These are phyloP conservation scores for Caenorhabditis wallacei DNA, from an alignment of 2,888 invertebrate species.

Conservation along the genomic window DNA sequence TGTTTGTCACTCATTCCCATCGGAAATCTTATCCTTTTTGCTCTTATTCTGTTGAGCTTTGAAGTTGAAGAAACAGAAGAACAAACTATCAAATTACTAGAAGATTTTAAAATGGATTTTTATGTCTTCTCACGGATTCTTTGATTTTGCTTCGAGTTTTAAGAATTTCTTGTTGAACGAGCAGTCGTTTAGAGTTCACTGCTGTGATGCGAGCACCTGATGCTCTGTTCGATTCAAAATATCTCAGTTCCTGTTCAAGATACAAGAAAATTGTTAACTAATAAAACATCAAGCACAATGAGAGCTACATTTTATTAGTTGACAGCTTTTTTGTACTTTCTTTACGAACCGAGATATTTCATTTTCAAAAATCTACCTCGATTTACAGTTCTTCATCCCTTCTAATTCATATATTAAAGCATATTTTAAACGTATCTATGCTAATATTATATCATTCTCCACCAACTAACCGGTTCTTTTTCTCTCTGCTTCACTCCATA, in stretches of 20 bases:
- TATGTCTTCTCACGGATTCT: constrained; percentile 20
- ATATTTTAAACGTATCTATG: neutral
- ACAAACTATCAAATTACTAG: constrained; percentile 44
- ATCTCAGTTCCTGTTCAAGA: too few species aligned
- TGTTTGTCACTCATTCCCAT: constrained; percentile 13
- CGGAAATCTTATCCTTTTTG: constrained; percentile 23
- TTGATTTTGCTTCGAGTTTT: neutral
- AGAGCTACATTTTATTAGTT: too few species aligned
- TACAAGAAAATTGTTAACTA: too few species aligned
- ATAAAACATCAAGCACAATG: too few species aligned
- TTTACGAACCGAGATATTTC: neutral
- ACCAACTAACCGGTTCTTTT: constrained; percentile 3
- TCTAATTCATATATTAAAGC: neutral
- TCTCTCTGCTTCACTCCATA: constrained; percentile 4
- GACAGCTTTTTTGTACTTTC: too few species aligned
- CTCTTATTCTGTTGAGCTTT: constrained; percentile 15
- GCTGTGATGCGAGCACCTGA: too few species aligned
- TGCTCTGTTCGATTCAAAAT: too few species aligned
- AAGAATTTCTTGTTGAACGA: too few species aligned
- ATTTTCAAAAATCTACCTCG: neutral
- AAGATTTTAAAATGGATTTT: constrained; percentile 1
- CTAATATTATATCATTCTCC: neutral
- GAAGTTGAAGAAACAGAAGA: constrained; percentile 13
- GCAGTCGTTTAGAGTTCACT: too few species aligned
- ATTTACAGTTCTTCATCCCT: neutral